These are phyloP conservation scores for Amphipyra tragopoginis DNA, from an alignment of 2,888 invertebrate genomes.

Conservation along the genomic window DNA sequence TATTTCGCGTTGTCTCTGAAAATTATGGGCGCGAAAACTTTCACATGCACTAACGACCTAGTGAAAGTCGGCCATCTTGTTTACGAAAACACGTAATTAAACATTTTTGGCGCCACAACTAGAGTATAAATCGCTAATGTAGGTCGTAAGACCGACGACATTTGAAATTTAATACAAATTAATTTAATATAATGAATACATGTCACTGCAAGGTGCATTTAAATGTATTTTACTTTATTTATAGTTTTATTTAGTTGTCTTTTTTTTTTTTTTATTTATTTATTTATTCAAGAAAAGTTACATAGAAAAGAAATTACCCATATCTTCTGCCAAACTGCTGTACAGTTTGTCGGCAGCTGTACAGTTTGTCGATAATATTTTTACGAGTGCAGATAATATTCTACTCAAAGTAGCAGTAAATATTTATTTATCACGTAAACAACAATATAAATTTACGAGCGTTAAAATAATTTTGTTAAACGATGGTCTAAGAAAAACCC, in stretches of 20 bases:
- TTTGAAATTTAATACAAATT: constrained; percentile 39
- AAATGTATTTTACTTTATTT: constrained; percentile 19
- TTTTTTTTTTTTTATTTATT: no score
- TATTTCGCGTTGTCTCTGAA: constrained; percentile 54
- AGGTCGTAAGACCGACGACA: constrained; percentile 35
- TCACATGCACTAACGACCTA: constrained; percentile 44
- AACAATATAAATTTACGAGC: constrained; percentile 3
- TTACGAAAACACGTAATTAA: constrained; percentile 50
- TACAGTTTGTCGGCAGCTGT: no score
- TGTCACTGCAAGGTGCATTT: constrained; percentile 12
- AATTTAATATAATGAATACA: constrained; percentile 29
- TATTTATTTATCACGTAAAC: constrained; percentile 3
- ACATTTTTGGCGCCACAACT: constrained; percentile 60
- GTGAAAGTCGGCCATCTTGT: constrained; percentile 59
- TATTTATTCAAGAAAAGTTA: no score
- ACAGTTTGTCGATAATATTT: no score
- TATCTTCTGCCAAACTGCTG: no score
- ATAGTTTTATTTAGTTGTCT: constrained; percentile 1
- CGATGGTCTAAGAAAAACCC: no score
- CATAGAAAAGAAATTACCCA: no score
- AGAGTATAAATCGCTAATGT: constrained; percentile 59
- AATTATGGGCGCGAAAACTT: constrained; percentile 59
- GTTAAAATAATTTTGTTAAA: constrained; percentile 8
- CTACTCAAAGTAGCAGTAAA: constrained; percentile 1
- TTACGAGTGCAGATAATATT: constrained; percentile 12